Evolutionary conservation across 2,888 invertebrate species (phyloP).

Genomic region (Torymus texanus): DNA sequence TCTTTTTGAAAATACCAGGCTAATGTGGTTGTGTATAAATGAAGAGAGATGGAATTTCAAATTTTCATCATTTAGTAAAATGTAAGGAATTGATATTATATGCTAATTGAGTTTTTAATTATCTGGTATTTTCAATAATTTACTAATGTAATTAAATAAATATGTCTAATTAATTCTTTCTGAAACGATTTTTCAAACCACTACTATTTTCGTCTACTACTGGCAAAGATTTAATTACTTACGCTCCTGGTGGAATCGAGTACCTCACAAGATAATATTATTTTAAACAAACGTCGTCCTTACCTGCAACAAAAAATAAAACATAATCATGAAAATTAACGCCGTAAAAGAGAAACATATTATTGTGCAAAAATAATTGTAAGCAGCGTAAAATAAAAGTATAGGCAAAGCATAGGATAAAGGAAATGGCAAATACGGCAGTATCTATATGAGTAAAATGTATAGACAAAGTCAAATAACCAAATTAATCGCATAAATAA

Average conservation of each 20-base stretch:
- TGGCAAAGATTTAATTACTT: constrained; percentile 56
- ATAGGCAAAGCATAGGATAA: constrained; percentile 49
- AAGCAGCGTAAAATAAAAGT: constrained; percentile 43
- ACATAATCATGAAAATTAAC: constrained; percentile 1
- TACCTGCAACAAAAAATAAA: constrained; percentile 70
- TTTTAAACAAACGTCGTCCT: constrained; percentile 59
- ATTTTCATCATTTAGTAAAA: too few relatives aligned
- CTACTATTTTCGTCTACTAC: not conserved
- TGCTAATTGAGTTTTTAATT: too few relatives aligned
- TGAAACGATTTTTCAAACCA: too few relatives aligned
- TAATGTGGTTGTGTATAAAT: too few relatives aligned
- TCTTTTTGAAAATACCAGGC: too few relatives aligned
- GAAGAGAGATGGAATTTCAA: too few relatives aligned
- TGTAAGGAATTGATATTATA: too few relatives aligned
- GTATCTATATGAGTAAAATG: constrained; percentile 1
- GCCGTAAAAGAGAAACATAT: not conserved
- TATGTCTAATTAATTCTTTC: too few relatives aligned
- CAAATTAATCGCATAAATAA: constrained; percentile 6
- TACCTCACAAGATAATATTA: constrained; percentile 40
- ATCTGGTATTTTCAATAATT: too few relatives aligned
- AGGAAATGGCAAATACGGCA: constrained; percentile 51
- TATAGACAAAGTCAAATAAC: constrained; percentile 9
- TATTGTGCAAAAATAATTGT: constrained; percentile 38
- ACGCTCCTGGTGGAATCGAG: constrained; percentile 60
- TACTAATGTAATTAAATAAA: too few relatives aligned